Percentiles rank a stretch among this genome's conserved stretches.
These are phyloP conservation scores for Arge pagana DNA, from an alignment of 2,888 invertebrate genomes.

Conservation along the genomic window DNA sequence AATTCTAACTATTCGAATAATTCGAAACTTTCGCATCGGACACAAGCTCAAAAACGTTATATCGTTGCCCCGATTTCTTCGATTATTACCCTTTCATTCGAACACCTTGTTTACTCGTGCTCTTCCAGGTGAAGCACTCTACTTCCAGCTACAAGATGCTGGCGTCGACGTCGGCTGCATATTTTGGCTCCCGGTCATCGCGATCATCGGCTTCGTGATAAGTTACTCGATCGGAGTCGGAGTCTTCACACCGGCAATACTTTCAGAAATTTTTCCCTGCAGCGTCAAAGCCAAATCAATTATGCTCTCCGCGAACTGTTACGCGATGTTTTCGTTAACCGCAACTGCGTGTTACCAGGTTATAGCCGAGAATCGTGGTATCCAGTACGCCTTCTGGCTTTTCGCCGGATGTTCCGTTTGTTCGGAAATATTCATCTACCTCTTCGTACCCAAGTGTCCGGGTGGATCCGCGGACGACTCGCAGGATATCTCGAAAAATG, in stretches of 20 bases:
- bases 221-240: constrained; percentile 22
- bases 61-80: no score
- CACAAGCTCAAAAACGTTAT: constrained; percentile 14
- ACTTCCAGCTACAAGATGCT: not conserved
- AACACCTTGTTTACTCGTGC: no score
- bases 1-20: no score
- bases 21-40: not conserved
- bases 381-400: constrained; percentile 22
- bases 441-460: constrained; percentile 33
- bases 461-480: constrained; percentile 27
- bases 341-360: constrained; percentile 21
- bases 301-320: constrained; percentile 13
- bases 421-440: not conserved
- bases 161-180: not conserved
- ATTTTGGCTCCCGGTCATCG: constrained; percentile 11
- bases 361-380: not conserved
- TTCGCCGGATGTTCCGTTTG: constrained; percentile 15
- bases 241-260: constrained; percentile 23
- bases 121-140: no score
- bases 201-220: not conserved
- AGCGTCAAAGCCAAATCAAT: constrained; percentile 29
- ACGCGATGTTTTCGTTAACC: constrained; percentile 18
- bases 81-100: no score
- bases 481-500: no score
- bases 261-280: constrained; percentile 31